Evolutionary conservation across 2,888 invertebrate genomes (phyloP).

Genomic region (Agrotis exclamationis): DNA sequence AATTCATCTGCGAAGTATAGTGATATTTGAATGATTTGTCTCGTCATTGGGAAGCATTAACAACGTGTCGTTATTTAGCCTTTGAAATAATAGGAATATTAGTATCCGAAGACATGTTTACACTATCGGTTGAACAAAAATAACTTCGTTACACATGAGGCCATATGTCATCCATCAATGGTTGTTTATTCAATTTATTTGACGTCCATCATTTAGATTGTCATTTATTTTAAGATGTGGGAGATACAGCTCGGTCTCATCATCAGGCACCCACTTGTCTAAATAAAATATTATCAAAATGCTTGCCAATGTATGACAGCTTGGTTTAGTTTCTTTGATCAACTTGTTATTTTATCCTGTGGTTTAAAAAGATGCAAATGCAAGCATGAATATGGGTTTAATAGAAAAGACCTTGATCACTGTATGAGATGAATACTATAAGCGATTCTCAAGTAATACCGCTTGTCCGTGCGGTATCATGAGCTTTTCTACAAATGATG

Average conservation of each 20-base stretch:
- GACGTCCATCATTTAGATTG: conserved; percentile 46
- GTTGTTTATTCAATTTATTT: conserved; percentile 48
- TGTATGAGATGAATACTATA: not conserved
- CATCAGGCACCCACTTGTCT: not conserved
- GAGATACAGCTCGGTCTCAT: not conserved
- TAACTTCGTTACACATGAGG: conserved; percentile 43
- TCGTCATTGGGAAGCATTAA: not conserved
- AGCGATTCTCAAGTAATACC: too few species aligned
- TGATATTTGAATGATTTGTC: conserved; percentile 10
- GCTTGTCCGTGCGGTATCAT: too few species aligned
- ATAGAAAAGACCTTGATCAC: not conserved
- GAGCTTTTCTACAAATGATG: too few species aligned
- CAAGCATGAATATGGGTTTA: too few species aligned
- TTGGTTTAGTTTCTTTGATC: conserved; percentile 4
- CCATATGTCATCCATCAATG: conserved; percentile 45
- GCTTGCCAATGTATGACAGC: conserved; percentile 14
- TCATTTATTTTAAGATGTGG: conserved; percentile 22
- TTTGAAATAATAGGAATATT: conserved; percentile 12
- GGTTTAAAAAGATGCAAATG: not conserved
- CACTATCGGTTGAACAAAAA: conserved; percentile 36
- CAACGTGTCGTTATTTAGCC: conserved; percentile 10
- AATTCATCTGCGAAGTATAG: not conserved
- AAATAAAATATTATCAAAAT: not conserved
- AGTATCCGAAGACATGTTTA: conserved; percentile 16
- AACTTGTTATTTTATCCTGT: not conserved